Base-by-base conservation (phyloP, 2,113 vertebrate species). In the Cyprinodon tularosa region DNA sequence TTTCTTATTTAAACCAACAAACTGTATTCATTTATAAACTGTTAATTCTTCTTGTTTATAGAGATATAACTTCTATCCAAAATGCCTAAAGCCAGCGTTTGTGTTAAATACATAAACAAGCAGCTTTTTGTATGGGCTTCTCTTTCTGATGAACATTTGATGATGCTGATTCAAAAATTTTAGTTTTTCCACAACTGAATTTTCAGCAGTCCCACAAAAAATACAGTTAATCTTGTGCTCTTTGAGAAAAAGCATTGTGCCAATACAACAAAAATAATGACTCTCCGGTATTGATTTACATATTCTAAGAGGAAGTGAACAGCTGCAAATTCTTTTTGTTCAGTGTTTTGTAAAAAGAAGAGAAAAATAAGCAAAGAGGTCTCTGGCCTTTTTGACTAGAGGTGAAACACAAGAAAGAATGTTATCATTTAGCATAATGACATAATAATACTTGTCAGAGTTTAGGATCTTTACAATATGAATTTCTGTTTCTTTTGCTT, bases 191-290 rank as follows among this genome's bases (percentile, higher is more conserved):
- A 53, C 39, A 11, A 12, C 67, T 71, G 59, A 36, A 40, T 10
- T 12, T n/a, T 60, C 10, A 59, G 3, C 17, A 62, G n/a, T 37
- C 71, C 60, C 20, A 45, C 39, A 42, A 12, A 68, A 53, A 70
- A 59, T 13, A 71, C 48, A 66, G 48, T 53, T 68, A 3, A 74
- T 74, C 6, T 78, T 68, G 57, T 77, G 62, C 76, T 66, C 71
- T 88, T 81, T 77, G 77, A 78, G 74, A 86, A 84, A 70, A 78
- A 85, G 62, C 67, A 84, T 65, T 86, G 92, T 93, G 92, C 92
- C 92, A 91, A 92, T 86, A 87, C 85, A 86, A 71, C 68, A 71
- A 77, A 29, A 57, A 57, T 57, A 69, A 71, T 77, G 73, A 73
- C 74, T 75, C 71, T 80, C 66, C 81, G 90, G 78, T 78, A 87